Evolutionary conservation across 2,113 vertebrate genomes (phyloP).

Genomic region (Colaptes auratus): DNA sequence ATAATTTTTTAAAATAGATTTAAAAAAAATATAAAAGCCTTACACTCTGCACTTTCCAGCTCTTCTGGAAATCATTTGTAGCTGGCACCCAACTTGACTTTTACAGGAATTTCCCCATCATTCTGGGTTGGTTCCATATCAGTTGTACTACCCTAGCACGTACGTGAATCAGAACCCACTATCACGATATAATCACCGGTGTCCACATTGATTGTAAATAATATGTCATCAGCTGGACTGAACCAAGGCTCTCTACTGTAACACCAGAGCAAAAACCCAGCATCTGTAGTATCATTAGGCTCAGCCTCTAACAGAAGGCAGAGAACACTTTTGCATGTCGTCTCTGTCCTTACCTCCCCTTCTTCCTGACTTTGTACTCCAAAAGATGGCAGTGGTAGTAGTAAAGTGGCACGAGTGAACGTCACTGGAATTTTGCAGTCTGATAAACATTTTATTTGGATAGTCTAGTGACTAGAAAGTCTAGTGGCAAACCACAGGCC

Average conservation of each 20-base stretch:
- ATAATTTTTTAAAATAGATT: neutral
- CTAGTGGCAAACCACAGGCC: conserved; percentile 39
- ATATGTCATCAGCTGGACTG: neutral
- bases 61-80: conserved; percentile 64
- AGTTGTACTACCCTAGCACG: neutral
- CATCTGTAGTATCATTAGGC: neutral
- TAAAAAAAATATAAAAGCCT: neutral
- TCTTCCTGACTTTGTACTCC: neutral
- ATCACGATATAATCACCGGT: neutral
- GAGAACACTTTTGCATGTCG: neutral
- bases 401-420: neutral
- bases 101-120: conserved; percentile 54
- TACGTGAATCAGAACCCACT: conserved; percentile 20
- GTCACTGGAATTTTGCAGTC: neutral
- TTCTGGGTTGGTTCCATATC: conserved; percentile 14
- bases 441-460: conserved; percentile 17
- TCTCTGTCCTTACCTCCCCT: neutral
- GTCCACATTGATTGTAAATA: neutral
- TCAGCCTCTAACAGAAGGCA: neutral
- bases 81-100: conserved; percentile 28
- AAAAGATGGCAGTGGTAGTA: neutral
- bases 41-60: conserved; percentile 1
- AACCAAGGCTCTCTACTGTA: neutral
- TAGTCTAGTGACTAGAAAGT: neutral
- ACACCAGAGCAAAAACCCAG: neutral